A percentile compares a stretch with the other conserved stretches of the same genome.
Conservation (phyloP, 2,113 vertebrate species). For the Cheirogaleus medius region DNA sequence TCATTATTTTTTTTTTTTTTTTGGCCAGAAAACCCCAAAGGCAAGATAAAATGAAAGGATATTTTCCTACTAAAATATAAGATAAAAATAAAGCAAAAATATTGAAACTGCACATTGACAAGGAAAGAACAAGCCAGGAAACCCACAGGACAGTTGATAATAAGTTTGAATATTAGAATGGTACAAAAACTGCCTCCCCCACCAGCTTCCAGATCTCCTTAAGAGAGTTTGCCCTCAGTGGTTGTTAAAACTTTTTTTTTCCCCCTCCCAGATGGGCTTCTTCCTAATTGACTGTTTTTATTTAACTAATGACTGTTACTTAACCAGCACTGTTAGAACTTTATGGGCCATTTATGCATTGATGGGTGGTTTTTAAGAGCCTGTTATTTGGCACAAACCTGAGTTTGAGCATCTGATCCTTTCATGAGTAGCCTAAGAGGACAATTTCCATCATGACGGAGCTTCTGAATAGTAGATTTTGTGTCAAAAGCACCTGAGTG, state of each 20-base stretch:
- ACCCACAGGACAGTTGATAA: neutral
- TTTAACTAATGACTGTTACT: constrained; percentile 3
- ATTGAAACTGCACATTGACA: neutral
- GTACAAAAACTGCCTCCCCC: neutral
- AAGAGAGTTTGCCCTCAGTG: accelerated
- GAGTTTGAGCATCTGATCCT: neutral
- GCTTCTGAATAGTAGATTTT: neutral
- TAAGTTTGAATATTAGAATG: neutral
- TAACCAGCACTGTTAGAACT: neutral
- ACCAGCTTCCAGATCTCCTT: neutral
- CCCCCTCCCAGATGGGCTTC: neutral
- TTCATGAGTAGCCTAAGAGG: neutral
- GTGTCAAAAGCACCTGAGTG: neutral
- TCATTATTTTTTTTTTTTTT: neutral
- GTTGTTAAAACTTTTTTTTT: neutral
- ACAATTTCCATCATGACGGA: neutral
- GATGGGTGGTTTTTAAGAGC: neutral
- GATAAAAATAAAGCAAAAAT: neutral
- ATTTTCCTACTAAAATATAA: neutral
- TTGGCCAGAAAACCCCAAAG: neutral
- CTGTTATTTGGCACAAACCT: neutral
- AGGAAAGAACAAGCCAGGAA: neutral
- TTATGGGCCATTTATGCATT: neutral
- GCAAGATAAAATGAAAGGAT: neutral
- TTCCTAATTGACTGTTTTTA: neutral